These are phyloP conservation scores for Erebia epiphron DNA, from an alignment of 2,888 invertebrate genomes.

Conservation along the genomic window DNA sequence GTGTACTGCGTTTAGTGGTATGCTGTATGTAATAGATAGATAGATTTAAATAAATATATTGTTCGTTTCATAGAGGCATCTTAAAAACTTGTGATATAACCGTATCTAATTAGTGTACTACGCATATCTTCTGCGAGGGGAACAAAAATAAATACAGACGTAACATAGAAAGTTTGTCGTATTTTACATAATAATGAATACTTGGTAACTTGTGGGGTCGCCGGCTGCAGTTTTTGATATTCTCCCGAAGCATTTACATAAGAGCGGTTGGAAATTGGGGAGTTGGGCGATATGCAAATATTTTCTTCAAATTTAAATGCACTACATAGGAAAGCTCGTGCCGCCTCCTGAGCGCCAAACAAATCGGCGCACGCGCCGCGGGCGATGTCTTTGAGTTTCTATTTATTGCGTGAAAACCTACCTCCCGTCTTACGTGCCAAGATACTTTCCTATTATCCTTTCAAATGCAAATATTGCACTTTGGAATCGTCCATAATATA, in stretches of 20 bases:
- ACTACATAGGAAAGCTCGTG: constrained; percentile 53
- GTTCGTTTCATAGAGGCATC: constrained; percentile 81
- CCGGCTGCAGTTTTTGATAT: constrained; percentile 74
- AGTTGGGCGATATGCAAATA: constrained; percentile 82
- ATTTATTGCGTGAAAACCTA: constrained; percentile 67
- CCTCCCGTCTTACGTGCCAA: constrained; percentile 60
- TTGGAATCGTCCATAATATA: constrained; percentile 42
- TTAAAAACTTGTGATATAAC: constrained; percentile 82
- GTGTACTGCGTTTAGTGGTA: constrained; percentile 60
- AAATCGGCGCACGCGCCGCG: constrained; percentile 69
- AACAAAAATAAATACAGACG: constrained; percentile 80
- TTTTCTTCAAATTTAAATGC: constrained; percentile 73
- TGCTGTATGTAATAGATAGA: constrained; percentile 56
- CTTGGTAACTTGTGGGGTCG: constrained; percentile 69
- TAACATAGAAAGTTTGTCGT: constrained; percentile 69
- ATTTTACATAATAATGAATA: constrained; percentile 71
- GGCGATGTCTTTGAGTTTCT: constrained; percentile 61
- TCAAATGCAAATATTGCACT: constrained; percentile 71
- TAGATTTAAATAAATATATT: constrained; percentile 75
- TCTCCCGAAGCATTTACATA: constrained; percentile 73
- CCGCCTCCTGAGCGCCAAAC: constrained; percentile 49
- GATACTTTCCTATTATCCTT: constrained; percentile 65
- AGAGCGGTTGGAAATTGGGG: constrained; percentile 71
- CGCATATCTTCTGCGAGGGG: constrained; percentile 62
- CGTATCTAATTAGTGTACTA: constrained; percentile 75